Evolutionary conservation across 2,888 invertebrate species (phyloP).

Genomic region (Halictus ligatus): DNA sequence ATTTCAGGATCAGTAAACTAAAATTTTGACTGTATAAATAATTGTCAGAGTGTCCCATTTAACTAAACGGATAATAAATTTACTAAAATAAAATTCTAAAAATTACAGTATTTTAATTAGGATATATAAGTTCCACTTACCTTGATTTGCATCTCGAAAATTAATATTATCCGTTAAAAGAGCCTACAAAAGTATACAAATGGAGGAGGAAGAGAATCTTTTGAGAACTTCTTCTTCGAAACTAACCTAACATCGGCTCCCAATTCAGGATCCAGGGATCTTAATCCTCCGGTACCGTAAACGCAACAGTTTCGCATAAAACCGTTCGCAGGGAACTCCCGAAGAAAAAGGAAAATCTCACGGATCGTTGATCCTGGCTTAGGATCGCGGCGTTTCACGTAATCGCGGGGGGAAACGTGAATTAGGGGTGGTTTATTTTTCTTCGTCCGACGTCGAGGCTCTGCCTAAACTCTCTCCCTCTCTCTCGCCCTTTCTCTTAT

Average conservation of each 20-base stretch:
- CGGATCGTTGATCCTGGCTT: constrained; percentile 72
- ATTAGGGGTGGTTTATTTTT: constrained; percentile 82
- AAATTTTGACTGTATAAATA: neutral
- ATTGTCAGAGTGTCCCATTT: neutral
- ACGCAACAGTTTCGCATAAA: constrained; percentile 77
- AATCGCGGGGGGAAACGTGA: constrained; percentile 71
- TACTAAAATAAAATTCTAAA: no score
- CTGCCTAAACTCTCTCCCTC: neutral
- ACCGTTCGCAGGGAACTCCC: constrained; percentile 20
- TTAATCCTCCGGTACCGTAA: constrained; percentile 46
- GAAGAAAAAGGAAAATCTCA: constrained; percentile 24
- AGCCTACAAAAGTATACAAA: neutral
- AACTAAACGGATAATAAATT: no score
- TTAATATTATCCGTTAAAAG: neutral
- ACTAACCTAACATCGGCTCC: neutral
- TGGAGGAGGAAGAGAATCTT: neutral
- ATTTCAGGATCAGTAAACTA: no score
- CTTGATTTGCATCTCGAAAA: neutral
- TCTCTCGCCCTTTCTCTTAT: neutral
- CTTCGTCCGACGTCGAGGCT: constrained; percentile 6
- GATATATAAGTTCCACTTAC: neutral
- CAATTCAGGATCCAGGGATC: constrained; percentile 17
- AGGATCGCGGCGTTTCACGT: constrained; percentile 60
- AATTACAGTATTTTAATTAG: no score
- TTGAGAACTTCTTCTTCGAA: neutral